A percentile compares a stretch with the other conserved stretches of the same genome.
phyloP scores from a whole-genome alignment of 1,140 invertebrate species.

The Capitella teleta region DNA sequence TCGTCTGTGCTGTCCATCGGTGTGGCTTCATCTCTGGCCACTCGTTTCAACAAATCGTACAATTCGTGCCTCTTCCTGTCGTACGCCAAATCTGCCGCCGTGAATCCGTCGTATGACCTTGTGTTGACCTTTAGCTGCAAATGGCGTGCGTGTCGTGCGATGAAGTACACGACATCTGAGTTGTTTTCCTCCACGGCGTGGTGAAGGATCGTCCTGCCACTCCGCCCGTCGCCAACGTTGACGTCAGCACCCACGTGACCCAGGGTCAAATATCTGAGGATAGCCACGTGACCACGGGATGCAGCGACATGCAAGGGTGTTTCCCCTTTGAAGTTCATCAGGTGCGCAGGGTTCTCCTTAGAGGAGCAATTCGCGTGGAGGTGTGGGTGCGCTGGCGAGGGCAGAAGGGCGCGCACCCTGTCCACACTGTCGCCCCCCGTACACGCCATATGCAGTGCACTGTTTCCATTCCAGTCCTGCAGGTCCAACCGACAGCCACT shows the following conservation, averaged over 20 bases:
- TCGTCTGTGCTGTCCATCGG: no score
- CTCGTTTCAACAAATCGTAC: no score
- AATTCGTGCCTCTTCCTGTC: no score
- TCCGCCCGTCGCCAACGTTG: constrained; percentile 19
- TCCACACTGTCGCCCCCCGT: no score
- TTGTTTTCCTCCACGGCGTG: constrained; percentile 27
- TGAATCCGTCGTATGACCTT: no score
- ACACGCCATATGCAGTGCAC: background rate
- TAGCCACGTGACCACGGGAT: background rate
- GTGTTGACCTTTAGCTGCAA: no score
- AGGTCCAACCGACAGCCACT: background rate
- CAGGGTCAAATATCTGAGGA: background rate
- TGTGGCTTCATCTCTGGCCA: no score
- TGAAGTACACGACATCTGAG: no score
- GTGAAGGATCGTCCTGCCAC: constrained; percentile 24
- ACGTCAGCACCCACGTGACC: background rate
- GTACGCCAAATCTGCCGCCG: no score
- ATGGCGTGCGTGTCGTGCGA: no score
- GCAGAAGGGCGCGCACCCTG: no score
- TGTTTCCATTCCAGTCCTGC: background rate
- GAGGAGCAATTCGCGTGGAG: background rate
- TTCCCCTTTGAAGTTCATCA: constrained; percentile 1
- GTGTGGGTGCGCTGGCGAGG: background rate
- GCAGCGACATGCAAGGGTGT: background rate
- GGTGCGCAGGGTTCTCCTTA: background rate